phyloP scores from a whole-genome alignment of 2,113 vertebrate species.

The Labeo catla region DNA sequence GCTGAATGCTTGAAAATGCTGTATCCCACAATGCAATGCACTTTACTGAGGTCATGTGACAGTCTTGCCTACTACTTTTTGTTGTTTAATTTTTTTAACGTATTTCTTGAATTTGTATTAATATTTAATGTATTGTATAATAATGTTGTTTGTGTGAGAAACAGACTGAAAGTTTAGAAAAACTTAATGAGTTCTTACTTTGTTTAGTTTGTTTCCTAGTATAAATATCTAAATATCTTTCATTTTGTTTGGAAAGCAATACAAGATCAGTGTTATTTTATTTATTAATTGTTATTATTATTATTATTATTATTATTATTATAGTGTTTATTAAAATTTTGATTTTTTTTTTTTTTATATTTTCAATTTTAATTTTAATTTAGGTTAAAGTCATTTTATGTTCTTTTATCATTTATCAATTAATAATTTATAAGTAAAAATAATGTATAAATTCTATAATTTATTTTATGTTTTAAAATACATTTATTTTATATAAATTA shows the following conservation, averaged over 20 bases:
- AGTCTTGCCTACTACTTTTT: background rate
- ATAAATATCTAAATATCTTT: background rate
- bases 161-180: background rate
- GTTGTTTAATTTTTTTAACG: background rate
- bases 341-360: background rate
- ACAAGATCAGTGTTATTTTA: background rate
- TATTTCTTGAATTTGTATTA: background rate
- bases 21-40: background rate
- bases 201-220: background rate
- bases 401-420: background rate
- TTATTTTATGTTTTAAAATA: too few species aligned
- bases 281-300: too few species aligned
- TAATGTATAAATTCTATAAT: too few species aligned
- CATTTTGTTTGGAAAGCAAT: background rate
- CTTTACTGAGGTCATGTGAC: background rate
- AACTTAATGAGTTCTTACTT: background rate
- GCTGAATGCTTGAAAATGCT: background rate
- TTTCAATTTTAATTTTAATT: background rate
- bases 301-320: too few species aligned
- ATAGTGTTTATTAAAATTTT: background rate
- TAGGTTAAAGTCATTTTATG: background rate
- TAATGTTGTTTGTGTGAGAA: slow-evolving; percentile 9
- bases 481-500: too few species aligned
- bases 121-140: background rate
- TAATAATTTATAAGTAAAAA: too few species aligned